phyloP scores from a whole-genome alignment of 2,888 invertebrate species.

The Scaptodrosophila latifasciaeformis region DNA sequence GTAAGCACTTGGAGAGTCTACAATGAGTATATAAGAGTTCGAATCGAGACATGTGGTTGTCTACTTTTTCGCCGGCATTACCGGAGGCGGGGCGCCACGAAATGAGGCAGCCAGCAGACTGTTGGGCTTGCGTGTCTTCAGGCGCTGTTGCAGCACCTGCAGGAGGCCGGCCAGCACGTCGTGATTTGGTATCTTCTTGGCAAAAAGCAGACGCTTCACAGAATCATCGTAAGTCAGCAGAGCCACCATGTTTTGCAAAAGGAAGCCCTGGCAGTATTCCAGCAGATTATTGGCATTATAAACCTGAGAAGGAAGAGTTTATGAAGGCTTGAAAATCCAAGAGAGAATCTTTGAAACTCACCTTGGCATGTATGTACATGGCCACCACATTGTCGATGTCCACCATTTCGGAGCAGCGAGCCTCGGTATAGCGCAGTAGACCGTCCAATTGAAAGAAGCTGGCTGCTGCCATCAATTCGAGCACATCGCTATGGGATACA shows the following conservation, averaged over 20 bases:
- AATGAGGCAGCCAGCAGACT: conserved; percentile 55
- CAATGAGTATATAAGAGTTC: too few species aligned
- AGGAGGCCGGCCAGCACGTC: conserved; percentile 90
- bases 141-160: conserved; percentile 86
- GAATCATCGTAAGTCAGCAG: conserved; percentile 92
- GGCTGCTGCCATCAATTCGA: conserved; percentile 93
- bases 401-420: conserved; percentile 87
- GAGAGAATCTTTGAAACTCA: conserved; percentile 63
- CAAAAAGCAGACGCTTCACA: conserved; percentile 89
- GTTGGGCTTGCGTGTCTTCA: conserved; percentile 79
- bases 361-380: conserved; percentile 95
- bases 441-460: conserved; percentile 93
- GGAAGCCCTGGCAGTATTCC: conserved; percentile 92
- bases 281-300: conserved; percentile 90
- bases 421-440: conserved; percentile 88
- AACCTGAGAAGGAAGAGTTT: conserved; percentile 78
- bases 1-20: too few species aligned
- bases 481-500: conserved; percentile 86
- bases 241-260: conserved; percentile 96
- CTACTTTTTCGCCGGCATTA: conserved; percentile 53
- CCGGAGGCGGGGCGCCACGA: conserved; percentile 61
- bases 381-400: conserved; percentile 92
- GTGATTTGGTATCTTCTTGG: conserved; percentile 91
- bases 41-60: background rate
- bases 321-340: background rate